Evolutionary conservation across 2,888 invertebrate genomes (phyloP).

Genomic region (Rutpela maculata): DNA sequence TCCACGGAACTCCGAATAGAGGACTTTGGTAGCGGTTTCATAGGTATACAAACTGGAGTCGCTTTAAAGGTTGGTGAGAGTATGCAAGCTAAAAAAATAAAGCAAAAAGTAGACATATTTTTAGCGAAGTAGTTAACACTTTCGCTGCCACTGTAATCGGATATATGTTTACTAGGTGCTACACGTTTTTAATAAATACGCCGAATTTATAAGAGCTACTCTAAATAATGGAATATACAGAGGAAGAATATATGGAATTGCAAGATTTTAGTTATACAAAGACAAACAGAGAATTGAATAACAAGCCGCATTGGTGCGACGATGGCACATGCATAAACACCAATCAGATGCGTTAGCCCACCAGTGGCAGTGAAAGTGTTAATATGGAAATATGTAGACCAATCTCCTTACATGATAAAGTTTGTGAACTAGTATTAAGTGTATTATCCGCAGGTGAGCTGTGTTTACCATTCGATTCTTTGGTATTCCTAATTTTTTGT

Average conservation of each 20-base stretch:
- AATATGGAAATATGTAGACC: not conserved
- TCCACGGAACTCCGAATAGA: slow-evolving; percentile 90
- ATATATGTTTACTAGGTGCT: too few species aligned
- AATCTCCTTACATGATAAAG: slow-evolving; percentile 61
- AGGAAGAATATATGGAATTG: too few species aligned
- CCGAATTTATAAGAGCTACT: too few species aligned
- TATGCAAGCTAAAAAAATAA: slow-evolving; percentile 62
- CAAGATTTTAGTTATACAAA: too few species aligned
- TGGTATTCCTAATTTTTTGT: slow-evolving; percentile 75
- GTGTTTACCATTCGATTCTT: slow-evolving; percentile 63
- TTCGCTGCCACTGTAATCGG: too few species aligned
- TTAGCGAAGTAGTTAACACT: not conserved
- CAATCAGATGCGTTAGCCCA: too few species aligned
- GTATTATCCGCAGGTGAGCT: slow-evolving; percentile 75
- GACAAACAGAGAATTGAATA: too few species aligned
- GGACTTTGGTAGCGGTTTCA: slow-evolving; percentile 78
- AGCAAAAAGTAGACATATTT: not conserved
- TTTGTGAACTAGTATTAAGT: slow-evolving; percentile 76
- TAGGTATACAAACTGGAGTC: slow-evolving; percentile 78
- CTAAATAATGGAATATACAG: too few species aligned
- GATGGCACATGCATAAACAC: too few species aligned
- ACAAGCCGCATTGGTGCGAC: too few species aligned
- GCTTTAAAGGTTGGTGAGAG: slow-evolving; percentile 73
- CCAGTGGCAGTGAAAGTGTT: too few species aligned
- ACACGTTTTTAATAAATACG: too few species aligned